phyloP scores from a whole-genome alignment of 2,797 vertebrate genomes.

The Lacerta agilis region DNA sequence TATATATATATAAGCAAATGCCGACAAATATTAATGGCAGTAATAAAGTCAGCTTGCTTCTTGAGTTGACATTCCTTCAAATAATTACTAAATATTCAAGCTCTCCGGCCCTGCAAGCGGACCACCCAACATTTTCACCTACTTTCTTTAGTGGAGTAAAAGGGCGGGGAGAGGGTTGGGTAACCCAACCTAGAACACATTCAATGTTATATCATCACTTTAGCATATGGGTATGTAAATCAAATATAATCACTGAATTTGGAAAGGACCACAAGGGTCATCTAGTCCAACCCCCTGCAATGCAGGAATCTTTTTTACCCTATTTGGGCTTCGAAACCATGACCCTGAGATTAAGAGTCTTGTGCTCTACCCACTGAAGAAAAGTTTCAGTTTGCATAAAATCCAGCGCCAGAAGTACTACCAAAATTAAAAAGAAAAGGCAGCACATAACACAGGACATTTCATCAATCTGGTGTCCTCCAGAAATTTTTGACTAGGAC shows the following conservation, averaged over 20 bases:
- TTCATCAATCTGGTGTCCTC: too few relatives aligned
- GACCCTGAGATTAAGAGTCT: too few relatives aligned
- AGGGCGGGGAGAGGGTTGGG: too few relatives aligned
- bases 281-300: too few relatives aligned
- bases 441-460: not conserved
- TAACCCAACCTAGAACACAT: not conserved
- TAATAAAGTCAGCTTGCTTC: conserved; percentile 14
- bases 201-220: not conserved
- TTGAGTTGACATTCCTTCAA: conserved; percentile 11
- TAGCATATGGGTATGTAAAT: not conserved
- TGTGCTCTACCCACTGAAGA: too few relatives aligned
- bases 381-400: not conserved
- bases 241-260: too few relatives aligned
- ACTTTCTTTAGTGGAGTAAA: not conserved
- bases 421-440: too few relatives aligned
- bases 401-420: not conserved
- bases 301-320: too few relatives aligned
- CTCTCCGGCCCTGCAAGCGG: not conserved
- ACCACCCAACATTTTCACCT: conserved; percentile 10
- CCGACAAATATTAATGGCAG: conserved; percentile 70
- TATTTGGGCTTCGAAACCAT: too few relatives aligned
- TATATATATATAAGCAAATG: not conserved
- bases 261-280: too few relatives aligned
- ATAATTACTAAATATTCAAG: not conserved
- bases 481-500: too few relatives aligned